Percentiles rank a stretch among this genome's conserved stretches.
Evolutionary conservation across 2,888 invertebrate genomes (phyloP).

Genomic region (Cosmorhoe ocellata): DNA sequence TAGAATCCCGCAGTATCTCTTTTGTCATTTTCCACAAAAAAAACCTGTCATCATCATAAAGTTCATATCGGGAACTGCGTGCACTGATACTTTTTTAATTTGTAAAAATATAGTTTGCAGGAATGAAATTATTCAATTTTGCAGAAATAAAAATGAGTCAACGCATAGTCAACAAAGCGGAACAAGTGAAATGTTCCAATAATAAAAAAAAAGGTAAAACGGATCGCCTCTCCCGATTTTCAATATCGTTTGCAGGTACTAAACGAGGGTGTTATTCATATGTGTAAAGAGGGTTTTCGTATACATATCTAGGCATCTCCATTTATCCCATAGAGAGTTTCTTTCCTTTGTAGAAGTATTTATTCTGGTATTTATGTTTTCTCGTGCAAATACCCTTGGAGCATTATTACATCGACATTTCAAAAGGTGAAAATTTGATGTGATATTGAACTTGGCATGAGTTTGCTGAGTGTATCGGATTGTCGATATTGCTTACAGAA

Average conservation of each 20-base stretch:
- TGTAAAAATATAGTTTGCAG: slow-evolving; percentile 49
- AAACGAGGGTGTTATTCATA: slow-evolving; percentile 67
- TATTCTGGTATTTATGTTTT: slow-evolving; percentile 33
- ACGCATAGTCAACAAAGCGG: slow-evolving; percentile 68
- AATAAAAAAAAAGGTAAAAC: slow-evolving; percentile 66
- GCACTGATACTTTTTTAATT: slow-evolving; percentile 42
- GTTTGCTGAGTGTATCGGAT: slow-evolving; percentile 33
- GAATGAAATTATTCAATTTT: slow-evolving; percentile 47
- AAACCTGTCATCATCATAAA: slow-evolving; percentile 37
- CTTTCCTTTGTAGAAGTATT: slow-evolving; percentile 39
- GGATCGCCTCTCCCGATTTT: slow-evolving; percentile 64
- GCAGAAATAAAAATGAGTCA: slow-evolving; percentile 63
- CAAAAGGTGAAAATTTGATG: slow-evolving; percentile 25
- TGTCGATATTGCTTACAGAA: slow-evolving; percentile 39
- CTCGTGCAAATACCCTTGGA: slow-evolving; percentile 26
- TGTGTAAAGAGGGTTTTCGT: slow-evolving; percentile 56
- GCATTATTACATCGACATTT: slow-evolving; percentile 25
- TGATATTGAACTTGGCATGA: slow-evolving; percentile 21
- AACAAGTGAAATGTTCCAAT: slow-evolving; percentile 72
- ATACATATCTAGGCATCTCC: slow-evolving; percentile 45
- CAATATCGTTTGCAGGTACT: slow-evolving; percentile 68
- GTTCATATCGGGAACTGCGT: slow-evolving; percentile 44
- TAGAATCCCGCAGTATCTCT: slow-evolving; percentile 33
- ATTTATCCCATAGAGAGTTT: slow-evolving; percentile 41
- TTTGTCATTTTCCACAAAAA: slow-evolving; percentile 52